A percentile compares a stretch with the other conserved stretches of the same genome.
phyloP scores from a whole-genome alignment of 2,888 invertebrate species.

The Pollenia griseotomentosa region DNA sequence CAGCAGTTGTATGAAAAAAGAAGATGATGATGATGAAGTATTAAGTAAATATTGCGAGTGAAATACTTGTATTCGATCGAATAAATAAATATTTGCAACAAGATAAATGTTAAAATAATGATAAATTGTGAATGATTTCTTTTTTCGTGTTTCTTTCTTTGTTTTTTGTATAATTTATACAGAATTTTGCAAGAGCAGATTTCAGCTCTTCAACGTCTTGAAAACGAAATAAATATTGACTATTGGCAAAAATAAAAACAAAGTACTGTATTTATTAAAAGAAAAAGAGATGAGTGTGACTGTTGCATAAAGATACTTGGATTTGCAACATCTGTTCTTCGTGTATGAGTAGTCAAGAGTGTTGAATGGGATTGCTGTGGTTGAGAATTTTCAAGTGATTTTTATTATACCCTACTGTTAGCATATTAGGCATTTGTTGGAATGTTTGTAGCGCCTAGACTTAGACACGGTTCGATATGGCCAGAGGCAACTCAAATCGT shows the following conservation, averaged over 20 bases:
- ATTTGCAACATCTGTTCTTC: slow-evolving; percentile 11
- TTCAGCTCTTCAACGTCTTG: slow-evolving; percentile 26
- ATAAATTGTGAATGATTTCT: slow-evolving; percentile 45
- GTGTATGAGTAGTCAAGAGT: background rate
- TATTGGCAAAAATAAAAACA: background rate
- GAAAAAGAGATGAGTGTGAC: background rate
- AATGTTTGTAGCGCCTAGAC: too few relatives aligned
- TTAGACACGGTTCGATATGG: too few relatives aligned
- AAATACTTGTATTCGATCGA: slow-evolving; percentile 26
- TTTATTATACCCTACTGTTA: too few relatives aligned
- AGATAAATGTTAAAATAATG: slow-evolving; percentile 53
- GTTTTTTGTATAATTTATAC: slow-evolving; percentile 14
- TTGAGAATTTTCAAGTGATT: background rate
- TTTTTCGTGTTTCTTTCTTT: background rate
- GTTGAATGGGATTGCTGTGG: background rate
- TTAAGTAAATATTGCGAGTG: slow-evolving; percentile 44
- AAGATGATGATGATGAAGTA: slow-evolving; percentile 30
- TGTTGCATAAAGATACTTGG: background rate
- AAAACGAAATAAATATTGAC: slow-evolving; percentile 28
- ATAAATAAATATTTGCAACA: slow-evolving; percentile 25
- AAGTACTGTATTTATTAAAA: background rate
- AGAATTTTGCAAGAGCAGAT: background rate
- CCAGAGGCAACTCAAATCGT: too few relatives aligned
- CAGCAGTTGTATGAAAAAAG: slow-evolving; percentile 20
- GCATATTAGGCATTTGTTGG: too few relatives aligned